These are phyloP conservation scores for Chaetodon trifasciatus DNA, from an alignment of 2,797 vertebrate species.

Conservation along the genomic window DNA sequence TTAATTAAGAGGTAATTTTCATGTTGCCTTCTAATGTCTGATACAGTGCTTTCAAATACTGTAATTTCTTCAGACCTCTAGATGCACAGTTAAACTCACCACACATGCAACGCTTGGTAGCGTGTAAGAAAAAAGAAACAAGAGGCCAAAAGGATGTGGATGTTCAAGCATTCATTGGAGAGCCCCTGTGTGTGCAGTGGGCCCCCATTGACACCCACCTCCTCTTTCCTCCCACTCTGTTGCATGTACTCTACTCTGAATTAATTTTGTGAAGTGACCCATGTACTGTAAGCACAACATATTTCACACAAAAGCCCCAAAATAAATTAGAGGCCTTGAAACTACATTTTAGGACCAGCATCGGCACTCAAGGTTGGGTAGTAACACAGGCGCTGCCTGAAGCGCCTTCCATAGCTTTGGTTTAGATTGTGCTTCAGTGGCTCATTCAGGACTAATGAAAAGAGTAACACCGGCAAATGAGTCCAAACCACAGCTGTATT, in stretches of 20 bases:
- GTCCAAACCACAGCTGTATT: neutral
- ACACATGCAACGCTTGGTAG: neutral
- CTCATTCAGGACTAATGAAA: neutral
- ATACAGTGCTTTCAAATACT: neutral
- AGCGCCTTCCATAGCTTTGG: neutral
- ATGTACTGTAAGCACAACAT: neutral
- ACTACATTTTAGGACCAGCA: neutral
- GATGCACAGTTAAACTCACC: neutral
- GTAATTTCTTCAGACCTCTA: neutral
- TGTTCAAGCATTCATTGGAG: neutral
- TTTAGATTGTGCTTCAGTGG: neutral
- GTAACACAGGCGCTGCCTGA: neutral
- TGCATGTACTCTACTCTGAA: neutral
- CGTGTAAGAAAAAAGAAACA: neutral
- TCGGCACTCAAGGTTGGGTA: neutral
- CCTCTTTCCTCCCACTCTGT: neutral
- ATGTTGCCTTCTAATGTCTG: slow-evolving; percentile 14
- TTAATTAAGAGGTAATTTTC: slow-evolving; percentile 35
- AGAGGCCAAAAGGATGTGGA: neutral
- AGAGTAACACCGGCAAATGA: neutral
- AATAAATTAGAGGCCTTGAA: neutral
- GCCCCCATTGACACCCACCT: neutral
- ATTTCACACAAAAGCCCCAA: neutral
- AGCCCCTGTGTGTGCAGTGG: neutral
- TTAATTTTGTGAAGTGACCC: neutral